Base-by-base conservation (phyloP, 2,797 vertebrate genomes). In the Sphenopsis melanotis region DNA sequence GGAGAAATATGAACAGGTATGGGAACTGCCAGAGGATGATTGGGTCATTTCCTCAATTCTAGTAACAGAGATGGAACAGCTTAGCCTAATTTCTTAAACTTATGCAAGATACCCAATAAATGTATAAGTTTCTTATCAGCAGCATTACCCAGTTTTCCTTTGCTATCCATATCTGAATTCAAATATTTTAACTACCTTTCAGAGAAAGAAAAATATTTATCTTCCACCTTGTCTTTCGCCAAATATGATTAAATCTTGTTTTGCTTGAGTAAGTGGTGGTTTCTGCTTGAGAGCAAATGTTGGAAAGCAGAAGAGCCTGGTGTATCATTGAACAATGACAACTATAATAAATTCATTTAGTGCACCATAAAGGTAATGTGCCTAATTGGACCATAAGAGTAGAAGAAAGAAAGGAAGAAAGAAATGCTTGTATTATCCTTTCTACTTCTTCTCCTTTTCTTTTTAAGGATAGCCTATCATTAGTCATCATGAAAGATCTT, bases 401-500 rank as follows among this genome's bases (percentile, higher is more conserved):
- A 91, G 57, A 78, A 93, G 63, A 77, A 83, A 89, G 29, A 66
- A 83, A 84, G 19, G 37, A 30, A 63, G 60, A 79, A 83, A 72
- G 11, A 74, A 74, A 60, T 1, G 0, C 34, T 80, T 75, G 22
- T 83, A 63, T 82, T 90, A 84, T 60, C 61, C 78, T 90, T 80
- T 47, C 37, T 66, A 18, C 90, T 89, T 80, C 56, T 95, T 74
- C 39, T 29, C 6, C 15, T 23, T 74, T 91, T 87, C 53, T 94
- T 94, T 93, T 87, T 75, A 81, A 94, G 71, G 78, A 42, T 76
- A 66, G 44, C 63, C 47, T 78, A 93, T 96, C 97, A 97, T 98
- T 97, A 97, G 95, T 98, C 97, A 98, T 96, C 71, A 42, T 93
- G 97, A 98, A 97, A 94, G 97, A 94, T 96, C 95, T 96, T 64